Evolutionary conservation across 2,888 invertebrate genomes (phyloP).

Genomic region (Bhutanitis thaidina): DNA sequence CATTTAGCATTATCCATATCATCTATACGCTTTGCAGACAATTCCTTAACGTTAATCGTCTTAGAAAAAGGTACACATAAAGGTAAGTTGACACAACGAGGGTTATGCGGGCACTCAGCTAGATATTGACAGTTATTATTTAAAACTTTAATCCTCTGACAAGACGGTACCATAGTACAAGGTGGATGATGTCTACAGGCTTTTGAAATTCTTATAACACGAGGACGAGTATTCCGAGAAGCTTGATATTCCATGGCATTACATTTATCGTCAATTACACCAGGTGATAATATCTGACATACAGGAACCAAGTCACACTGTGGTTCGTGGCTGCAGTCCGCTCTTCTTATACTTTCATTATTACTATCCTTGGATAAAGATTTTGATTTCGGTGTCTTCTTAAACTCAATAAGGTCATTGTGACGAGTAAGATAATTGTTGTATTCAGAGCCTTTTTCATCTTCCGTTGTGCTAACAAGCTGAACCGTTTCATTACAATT

Average conservation of each 20-base stretch:
- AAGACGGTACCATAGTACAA: conserved; percentile 66
- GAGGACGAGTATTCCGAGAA: conserved; percentile 36
- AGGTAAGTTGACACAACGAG: conserved; percentile 66
- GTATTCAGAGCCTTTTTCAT: conserved; percentile 41
- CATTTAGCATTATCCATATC: conserved; percentile 36
- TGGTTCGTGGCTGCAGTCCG: conserved; percentile 51
- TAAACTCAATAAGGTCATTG: conserved; percentile 33
- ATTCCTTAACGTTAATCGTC: conserved; percentile 47
- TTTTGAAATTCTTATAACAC: conserved; percentile 60
- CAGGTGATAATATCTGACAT: conserved; percentile 55
- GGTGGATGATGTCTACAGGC: conserved; percentile 70
- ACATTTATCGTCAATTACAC: conserved; percentile 23
- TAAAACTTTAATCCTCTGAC: conserved; percentile 57
- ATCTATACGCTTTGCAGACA: conserved; percentile 24
- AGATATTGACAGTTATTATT: conserved; percentile 63
- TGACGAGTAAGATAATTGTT: conserved; percentile 31
- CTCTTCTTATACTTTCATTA: conserved; percentile 31
- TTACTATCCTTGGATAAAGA: conserved; percentile 29
- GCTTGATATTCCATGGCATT: conserved; percentile 37
- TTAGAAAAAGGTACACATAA: conserved; percentile 59
- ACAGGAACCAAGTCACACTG: conserved; percentile 58
- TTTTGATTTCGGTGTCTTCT: conserved; percentile 25
- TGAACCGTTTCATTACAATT: conserved; percentile 56
- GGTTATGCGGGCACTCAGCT: conserved; percentile 62
- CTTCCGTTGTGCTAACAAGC: conserved; percentile 46